Percentiles rank a stretch among this genome's conserved stretches.
phyloP scores from a whole-genome alignment of 2,888 invertebrate genomes.

The Caenorhabditis zanzibari region DNA sequence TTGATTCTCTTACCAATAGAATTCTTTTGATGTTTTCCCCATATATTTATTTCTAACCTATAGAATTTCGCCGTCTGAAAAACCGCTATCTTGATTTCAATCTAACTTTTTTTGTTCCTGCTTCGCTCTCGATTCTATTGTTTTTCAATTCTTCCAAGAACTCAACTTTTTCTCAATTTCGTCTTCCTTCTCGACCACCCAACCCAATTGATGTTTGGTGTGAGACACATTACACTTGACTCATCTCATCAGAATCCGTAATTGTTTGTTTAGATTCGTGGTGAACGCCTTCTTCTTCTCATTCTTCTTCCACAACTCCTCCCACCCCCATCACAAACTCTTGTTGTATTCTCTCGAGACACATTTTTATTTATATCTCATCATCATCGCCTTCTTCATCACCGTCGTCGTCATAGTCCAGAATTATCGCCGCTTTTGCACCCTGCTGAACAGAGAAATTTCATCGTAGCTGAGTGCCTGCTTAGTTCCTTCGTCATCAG shows the following conservation, averaged over 20 bases:
- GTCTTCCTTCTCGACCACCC: constrained; percentile 7
- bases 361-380: constrained; percentile 29
- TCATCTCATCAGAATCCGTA: constrained; percentile 35
- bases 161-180: constrained; percentile 7
- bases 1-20: no score
- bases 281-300: constrained; percentile 47
- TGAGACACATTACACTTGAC: background rate
- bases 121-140: background rate
- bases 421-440: constrained; percentile 25
- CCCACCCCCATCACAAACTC: background rate
- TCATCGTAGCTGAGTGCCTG: background rate
- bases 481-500: background rate
- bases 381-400: constrained; percentile 21
- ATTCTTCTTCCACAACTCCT: constrained; percentile 22
- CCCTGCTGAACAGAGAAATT: constrained; percentile 27
- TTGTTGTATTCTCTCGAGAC: constrained; percentile 39
- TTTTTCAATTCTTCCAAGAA: background rate
- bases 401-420: constrained; percentile 11
- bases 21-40: no score
- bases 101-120: background rate
- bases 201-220: constrained; percentile 40
- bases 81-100: background rate
- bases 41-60: no score
- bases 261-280: constrained; percentile 52
- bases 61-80: no score